Percentiles rank a stretch among this genome's conserved stretches.
Evolutionary conservation across 1,140 invertebrate genomes (phyloP).

Genomic region (Drosophila neocordata): DNA sequence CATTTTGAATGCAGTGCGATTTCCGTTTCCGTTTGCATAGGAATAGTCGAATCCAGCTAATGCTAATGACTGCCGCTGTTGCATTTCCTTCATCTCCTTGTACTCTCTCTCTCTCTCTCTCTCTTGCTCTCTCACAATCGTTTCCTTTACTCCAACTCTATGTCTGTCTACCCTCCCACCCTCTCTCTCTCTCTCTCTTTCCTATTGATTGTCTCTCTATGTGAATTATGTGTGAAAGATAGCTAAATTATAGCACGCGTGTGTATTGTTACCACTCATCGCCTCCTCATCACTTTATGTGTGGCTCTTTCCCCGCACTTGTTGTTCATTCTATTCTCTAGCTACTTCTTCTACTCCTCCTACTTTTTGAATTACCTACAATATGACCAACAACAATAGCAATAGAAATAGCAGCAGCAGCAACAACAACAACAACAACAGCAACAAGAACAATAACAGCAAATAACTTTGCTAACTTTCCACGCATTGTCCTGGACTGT

Average conservation of each 20-base stretch:
- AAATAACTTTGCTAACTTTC: slow-evolving; percentile 43
- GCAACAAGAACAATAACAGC: slow-evolving; percentile 21
- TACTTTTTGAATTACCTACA: neutral
- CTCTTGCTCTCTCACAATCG: neutral
- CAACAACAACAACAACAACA: slow-evolving; percentile 10
- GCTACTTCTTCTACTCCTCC: neutral
- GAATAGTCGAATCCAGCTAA: slow-evolving; percentile 33
- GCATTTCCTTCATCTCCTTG: neutral
- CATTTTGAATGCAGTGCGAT: slow-evolving; percentile 61
- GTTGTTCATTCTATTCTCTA: neutral
- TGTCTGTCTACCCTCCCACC: neutral
- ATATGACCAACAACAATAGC: slow-evolving; percentile 1
- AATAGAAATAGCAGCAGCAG: neutral
- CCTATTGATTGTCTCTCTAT: slow-evolving; percentile 12
- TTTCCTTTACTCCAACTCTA: neutral
- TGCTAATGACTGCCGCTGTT: slow-evolving; percentile 42
- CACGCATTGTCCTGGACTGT: slow-evolving; percentile 51
- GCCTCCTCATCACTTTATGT: slow-evolving; percentile 7
- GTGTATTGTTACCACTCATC: slow-evolving; percentile 60
- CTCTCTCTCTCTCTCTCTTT: neutral
- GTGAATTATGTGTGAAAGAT: slow-evolving; percentile 63
- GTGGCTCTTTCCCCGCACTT: neutral
- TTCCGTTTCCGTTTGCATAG: slow-evolving; percentile 51
- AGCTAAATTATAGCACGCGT: slow-evolving; percentile 62
- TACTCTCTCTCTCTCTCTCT: neutral